Percentiles rank a stretch among this genome's conserved stretches.
phyloP scores from a whole-genome alignment of 2,113 vertebrate species.

The Python bivittatus region DNA sequence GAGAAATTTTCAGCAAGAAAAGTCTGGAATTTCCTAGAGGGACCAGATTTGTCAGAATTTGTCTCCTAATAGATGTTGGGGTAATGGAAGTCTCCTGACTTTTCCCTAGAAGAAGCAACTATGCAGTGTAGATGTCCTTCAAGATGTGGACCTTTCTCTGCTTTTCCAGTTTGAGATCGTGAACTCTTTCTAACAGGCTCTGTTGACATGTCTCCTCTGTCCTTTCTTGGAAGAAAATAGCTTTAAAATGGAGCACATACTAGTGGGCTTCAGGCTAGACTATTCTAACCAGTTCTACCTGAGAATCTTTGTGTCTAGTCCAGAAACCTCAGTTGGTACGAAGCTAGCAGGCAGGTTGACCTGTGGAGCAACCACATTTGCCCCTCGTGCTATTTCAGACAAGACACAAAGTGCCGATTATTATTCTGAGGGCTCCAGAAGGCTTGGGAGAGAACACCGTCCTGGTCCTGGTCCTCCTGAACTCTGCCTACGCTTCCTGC shows the following conservation, averaged over 20 bases:
- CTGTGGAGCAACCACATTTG: neutral
- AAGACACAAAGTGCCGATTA: neutral
- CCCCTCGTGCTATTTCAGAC: neutral
- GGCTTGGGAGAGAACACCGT: neutral
- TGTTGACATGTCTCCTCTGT: neutral
- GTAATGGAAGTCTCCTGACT: neutral
- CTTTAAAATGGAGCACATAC: neutral
- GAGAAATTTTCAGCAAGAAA: neutral
- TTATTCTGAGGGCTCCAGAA: neutral
- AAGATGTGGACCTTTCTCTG: neutral
- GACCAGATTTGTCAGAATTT: neutral
- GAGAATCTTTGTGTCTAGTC: neutral
- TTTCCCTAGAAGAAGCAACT: neutral
- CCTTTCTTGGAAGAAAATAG: neutral
- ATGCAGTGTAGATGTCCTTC: neutral
- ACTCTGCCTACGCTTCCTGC: neutral
- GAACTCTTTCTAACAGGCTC: neutral
- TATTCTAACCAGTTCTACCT: neutral
- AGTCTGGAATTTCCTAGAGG: neutral
- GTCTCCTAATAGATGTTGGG: neutral
- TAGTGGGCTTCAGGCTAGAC: neutral
- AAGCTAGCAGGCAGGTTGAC: neutral
- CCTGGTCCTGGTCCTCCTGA: neutral
- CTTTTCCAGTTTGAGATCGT: neutral
- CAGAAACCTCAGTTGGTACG: neutral